Percentiles rank a stretch among this genome's conserved stretches.
Conservation (phyloP, 1,140 invertebrate genomes). For the Teleopsis dalmanni region DNA sequence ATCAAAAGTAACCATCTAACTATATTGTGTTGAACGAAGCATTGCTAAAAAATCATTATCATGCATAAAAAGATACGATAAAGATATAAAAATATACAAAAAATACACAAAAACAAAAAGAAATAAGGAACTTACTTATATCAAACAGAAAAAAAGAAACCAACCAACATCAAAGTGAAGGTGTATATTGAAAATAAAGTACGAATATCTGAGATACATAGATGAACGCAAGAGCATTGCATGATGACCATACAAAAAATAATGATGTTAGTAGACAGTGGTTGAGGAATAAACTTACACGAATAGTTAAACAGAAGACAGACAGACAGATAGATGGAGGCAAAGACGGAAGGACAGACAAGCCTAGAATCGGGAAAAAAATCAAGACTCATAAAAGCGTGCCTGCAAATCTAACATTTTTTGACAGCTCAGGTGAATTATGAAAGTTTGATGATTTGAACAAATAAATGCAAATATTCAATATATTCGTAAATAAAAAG, state of each 20-base stretch:
- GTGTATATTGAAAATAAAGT: too few relatives aligned
- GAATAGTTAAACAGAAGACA: too few relatives aligned
- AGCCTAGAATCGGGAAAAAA: too few relatives aligned
- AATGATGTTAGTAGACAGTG: neutral
- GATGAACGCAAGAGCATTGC: neutral
- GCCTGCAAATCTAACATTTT: conserved; percentile 21
- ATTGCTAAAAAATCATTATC: too few relatives aligned
- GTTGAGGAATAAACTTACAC: neutral
- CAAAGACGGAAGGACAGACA: too few relatives aligned
- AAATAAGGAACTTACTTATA: neutral
- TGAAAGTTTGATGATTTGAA: conserved; percentile 42
- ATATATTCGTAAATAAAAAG: neutral
- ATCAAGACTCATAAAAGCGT: neutral
- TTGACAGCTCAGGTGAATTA: conserved; percentile 42
- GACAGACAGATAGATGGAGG: too few relatives aligned
- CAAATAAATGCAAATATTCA: conserved; percentile 17
- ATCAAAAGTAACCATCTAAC: too few relatives aligned
- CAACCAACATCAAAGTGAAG: neutral
- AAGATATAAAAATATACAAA: neutral
- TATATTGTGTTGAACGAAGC: too few relatives aligned
- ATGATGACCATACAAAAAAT: neutral
- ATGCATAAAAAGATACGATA: neutral
- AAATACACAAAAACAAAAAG: neutral
- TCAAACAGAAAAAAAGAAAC: neutral
- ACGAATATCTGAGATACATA: neutral